These are phyloP conservation scores for Thysanoteuthis rhombus DNA, from an alignment of 2,888 invertebrate genomes.

Conservation along the genomic window DNA sequence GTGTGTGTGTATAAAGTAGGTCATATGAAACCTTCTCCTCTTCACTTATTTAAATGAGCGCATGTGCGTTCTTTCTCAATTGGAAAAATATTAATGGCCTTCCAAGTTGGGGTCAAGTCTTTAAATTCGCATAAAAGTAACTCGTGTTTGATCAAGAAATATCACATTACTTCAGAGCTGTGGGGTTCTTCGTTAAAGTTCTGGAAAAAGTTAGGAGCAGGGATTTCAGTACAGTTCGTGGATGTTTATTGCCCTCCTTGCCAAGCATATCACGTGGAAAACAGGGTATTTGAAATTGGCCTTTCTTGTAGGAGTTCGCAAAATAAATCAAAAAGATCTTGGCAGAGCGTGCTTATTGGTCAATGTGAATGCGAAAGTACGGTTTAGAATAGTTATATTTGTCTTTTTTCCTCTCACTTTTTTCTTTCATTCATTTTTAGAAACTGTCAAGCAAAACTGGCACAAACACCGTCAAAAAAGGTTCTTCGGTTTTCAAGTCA, in stretches of 20 bases:
- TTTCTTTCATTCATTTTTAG: too few species aligned
- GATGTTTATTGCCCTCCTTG: not conserved
- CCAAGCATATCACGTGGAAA: not conserved
- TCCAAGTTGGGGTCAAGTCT: not conserved
- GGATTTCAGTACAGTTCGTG: not conserved
- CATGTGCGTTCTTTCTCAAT: not conserved
- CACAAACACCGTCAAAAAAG: too few species aligned
- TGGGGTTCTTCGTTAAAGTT: not conserved
- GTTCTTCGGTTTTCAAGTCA: too few species aligned
- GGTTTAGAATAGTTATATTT: too few species aligned
- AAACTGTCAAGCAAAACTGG: too few species aligned
- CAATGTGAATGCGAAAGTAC: not conserved
- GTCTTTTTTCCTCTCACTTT: too few species aligned
- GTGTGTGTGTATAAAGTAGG: not conserved
- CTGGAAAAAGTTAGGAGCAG: not conserved
- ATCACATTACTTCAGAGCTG: not conserved
- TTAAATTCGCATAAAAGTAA: not conserved
- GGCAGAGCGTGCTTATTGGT: not conserved
- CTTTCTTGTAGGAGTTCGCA: not conserved
- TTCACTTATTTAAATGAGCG: not conserved
- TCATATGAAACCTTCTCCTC: not conserved
- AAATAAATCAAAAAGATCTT: not conserved
- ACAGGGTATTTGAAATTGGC: not conserved
- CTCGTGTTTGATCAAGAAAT: not conserved
- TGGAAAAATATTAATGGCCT: conserved; percentile 12